Evolutionary conservation across 2,888 invertebrate genomes (phyloP).

Genomic region (Agrochola litura): DNA sequence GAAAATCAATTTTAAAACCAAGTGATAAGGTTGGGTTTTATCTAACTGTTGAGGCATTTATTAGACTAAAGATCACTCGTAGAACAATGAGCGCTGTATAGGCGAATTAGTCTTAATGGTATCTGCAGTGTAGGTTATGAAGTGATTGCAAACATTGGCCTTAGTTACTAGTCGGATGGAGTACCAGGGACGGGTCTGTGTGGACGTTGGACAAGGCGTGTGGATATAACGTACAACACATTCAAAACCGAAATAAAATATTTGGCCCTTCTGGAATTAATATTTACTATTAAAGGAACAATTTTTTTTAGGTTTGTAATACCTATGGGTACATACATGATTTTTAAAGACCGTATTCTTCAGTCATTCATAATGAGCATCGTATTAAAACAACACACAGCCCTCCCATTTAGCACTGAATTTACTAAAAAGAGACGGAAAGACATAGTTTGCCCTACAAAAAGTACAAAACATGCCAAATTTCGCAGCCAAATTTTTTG

Average conservation of each 20-base stretch:
- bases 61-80: conserved; percentile 36
- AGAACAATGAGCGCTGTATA: conserved; percentile 54
- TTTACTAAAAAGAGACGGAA: too few species aligned
- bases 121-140: conserved; percentile 46
- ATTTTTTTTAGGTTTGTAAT: too few species aligned
- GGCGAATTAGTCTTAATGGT: conserved; percentile 56
- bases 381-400: too few species aligned
- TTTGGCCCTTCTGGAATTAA: too few species aligned
- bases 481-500: too few species aligned
- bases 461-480: too few species aligned
- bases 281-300: too few species aligned
- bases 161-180: conserved; percentile 19
- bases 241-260: background rate
- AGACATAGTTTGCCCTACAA: too few species aligned
- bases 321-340: too few species aligned
- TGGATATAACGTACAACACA: background rate
- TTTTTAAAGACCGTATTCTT: background rate
- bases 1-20: background rate
- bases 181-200: background rate
- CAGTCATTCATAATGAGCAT: too few species aligned
- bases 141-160: conserved; percentile 50
- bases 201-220: background rate
- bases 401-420: too few species aligned
- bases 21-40: conserved; percentile 17
- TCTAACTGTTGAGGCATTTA: conserved; percentile 9